Conservation (phyloP, 2,113 vertebrate species). For the Engystomops pustulosus region DNA sequence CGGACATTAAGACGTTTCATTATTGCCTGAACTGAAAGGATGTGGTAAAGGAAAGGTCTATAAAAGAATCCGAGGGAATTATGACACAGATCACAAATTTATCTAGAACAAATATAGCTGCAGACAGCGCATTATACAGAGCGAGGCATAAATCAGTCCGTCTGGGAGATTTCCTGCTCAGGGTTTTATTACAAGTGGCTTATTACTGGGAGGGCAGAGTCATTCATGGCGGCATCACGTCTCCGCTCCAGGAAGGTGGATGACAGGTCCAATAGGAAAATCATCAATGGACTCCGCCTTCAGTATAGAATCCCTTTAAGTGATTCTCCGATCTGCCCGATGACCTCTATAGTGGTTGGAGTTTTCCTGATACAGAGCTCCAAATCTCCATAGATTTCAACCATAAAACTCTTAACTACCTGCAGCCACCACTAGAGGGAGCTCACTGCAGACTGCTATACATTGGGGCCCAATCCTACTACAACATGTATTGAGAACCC, state of each 20-base stretch:
- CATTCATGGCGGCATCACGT: slow-evolving; percentile 9
- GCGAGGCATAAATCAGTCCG: slow-evolving; percentile 36
- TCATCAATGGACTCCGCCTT: too few relatives aligned
- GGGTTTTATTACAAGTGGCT: slow-evolving; percentile 34
- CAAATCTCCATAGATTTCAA: too few relatives aligned
- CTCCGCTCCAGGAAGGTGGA: background rate
- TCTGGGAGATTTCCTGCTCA: slow-evolving; percentile 50
- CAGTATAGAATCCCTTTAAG: too few relatives aligned
- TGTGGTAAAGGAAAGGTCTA: slow-evolving; percentile 19
- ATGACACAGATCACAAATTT: slow-evolving; percentile 18
- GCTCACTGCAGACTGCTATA: too few relatives aligned
- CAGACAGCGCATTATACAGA: slow-evolving; percentile 38
- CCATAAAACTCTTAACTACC: too few relatives aligned
- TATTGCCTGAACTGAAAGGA: background rate
- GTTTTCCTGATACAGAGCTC: too few relatives aligned
- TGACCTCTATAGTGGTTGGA: too few relatives aligned
- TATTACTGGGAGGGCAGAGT: background rate
- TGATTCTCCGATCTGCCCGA: too few relatives aligned
- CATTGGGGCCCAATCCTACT: too few relatives aligned
- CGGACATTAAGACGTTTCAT: slow-evolving; percentile 4
- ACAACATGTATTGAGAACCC: too few relatives aligned
- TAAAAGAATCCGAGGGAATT: slow-evolving; percentile 19
- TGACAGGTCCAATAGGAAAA: too few relatives aligned
- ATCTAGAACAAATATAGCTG: slow-evolving; percentile 40
- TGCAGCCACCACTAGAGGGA: too few relatives aligned